Base-by-base conservation (phyloP, 2,113 vertebrate genomes). In the Podarcis raffonei region DNA sequence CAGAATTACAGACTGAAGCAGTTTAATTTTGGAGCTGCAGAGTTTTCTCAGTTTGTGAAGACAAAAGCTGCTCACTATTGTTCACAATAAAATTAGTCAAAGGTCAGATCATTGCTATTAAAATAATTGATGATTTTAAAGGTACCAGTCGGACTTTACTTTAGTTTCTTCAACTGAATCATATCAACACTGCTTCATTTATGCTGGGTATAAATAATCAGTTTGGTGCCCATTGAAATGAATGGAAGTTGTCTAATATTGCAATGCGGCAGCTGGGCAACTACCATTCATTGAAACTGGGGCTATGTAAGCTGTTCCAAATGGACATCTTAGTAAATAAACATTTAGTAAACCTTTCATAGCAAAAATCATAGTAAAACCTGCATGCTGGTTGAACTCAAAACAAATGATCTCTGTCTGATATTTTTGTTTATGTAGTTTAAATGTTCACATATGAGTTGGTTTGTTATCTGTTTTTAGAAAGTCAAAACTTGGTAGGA, bases 291-390 rank as follows among this genome's bases (percentile, higher is more conserved):
- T 81, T 81, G 68, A 57, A 81, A 71, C 3, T 25, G 32, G 35
- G 20, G 25, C 9, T 39, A 8, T 30, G 16, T 12, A 39, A 72
- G 27, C 68, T 32, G 65, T 86, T 86, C 9, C 65, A 79, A 2
- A 11, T 53, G 39, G 39, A 66, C 25, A 48, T 48, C 42, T 48
- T 48, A 48, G 42, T 48, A 48, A 48, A 90, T 81, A 91, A 95
- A 42, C 84, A 80, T 90, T 93, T 91, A 86, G 80, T 92, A 90
- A 92, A 89, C 92, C 25, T 95, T 91, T 76, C 78, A 90, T 81
- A 94, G 22, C 30, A 30, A 39, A 87, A 57, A 23, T 37, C 53
- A 30, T 30, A 78, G 76, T 78, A 25, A 42, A 53, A 48, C 42
- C 74, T n/a, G 18, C 35, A 30, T 39, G 37, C 27, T 22, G 48